Conservation (phyloP, 1,140 invertebrate species). For the Listronotus bonariensis region DNA sequence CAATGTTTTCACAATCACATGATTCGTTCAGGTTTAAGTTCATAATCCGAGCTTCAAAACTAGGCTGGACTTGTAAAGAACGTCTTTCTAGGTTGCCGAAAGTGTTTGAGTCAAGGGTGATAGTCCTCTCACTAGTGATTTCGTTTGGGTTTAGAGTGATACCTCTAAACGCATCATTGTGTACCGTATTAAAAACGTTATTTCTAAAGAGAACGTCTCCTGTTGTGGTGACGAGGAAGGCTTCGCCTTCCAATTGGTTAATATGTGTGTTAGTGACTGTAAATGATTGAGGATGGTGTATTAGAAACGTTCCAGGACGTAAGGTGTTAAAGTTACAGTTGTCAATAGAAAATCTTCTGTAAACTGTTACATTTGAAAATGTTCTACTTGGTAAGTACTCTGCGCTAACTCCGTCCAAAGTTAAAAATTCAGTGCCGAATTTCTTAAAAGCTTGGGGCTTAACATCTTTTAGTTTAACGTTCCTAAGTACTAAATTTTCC, state of each 20-base stretch:
- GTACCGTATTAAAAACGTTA: conserved; percentile 64
- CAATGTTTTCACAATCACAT: conserved; percentile 65
- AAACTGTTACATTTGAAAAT: conserved; percentile 73
- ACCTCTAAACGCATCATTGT: conserved; percentile 65
- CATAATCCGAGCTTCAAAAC: conserved; percentile 62
- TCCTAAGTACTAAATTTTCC: conserved; percentile 59
- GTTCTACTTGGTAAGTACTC: conserved; percentile 67
- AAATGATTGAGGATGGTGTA: conserved; percentile 59
- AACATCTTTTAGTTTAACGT: conserved; percentile 63
- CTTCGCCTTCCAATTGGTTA: conserved; percentile 65
- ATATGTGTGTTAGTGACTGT: conserved; percentile 60
- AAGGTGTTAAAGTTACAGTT: conserved; percentile 63
- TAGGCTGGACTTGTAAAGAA: conserved; percentile 64
- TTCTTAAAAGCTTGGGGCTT: conserved; percentile 79
- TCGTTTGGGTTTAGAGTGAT: conserved; percentile 61
- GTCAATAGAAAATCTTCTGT: conserved; percentile 66
- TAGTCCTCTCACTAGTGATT: conserved; percentile 47
- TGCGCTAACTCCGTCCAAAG: conserved; percentile 61
- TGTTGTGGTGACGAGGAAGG: conserved; percentile 65
- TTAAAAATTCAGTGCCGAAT: conserved; percentile 69
- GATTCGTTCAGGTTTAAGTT: conserved; percentile 63
- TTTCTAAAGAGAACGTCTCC: conserved; percentile 69
- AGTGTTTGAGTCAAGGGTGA: conserved; percentile 70
- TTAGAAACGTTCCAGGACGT: conserved; percentile 62
- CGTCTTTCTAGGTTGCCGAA: conserved; percentile 61